Conservation (phyloP, 1,140 invertebrate genomes). For the Drosophila micromelanica region DNA sequence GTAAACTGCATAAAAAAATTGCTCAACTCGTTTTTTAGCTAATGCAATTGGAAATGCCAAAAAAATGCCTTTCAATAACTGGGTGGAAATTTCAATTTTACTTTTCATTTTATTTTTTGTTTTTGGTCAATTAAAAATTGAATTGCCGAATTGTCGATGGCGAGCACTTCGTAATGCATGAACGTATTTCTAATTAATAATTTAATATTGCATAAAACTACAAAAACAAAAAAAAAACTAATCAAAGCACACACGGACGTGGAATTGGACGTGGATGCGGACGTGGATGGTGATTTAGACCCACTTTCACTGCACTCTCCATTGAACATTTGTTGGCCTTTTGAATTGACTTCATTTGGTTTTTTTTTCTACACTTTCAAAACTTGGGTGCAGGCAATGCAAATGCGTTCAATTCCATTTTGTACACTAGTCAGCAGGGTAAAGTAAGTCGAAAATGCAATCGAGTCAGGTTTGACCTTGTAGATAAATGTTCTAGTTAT, state of each 20-base stretch:
- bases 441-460: not conserved
- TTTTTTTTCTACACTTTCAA: slow-evolving; percentile 50
- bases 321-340: slow-evolving; percentile 67
- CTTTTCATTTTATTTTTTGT: slow-evolving; percentile 22
- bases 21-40: not conserved
- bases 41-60: slow-evolving; percentile 23
- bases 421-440: slow-evolving; percentile 27
- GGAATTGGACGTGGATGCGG: slow-evolving; percentile 1
- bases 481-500: not conserved
- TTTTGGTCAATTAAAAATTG: slow-evolving; percentile 60
- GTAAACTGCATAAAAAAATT: not conserved
- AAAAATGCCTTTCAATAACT: not conserved
- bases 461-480: too few relatives aligned
- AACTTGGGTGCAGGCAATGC: slow-evolving; percentile 34
- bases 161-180: slow-evolving; percentile 53
- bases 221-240: slow-evolving; percentile 44
- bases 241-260: slow-evolving; percentile 57
- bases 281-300: slow-evolving; percentile 26
- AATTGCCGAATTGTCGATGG: slow-evolving; percentile 45
- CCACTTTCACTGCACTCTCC: slow-evolving; percentile 74
- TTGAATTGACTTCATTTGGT: slow-evolving; percentile 27
- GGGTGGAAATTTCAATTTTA: slow-evolving; percentile 41
- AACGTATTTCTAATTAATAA: slow-evolving; percentile 64
- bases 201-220: slow-evolving; percentile 42
- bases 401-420: slow-evolving; percentile 45